phyloP scores from a whole-genome alignment of 2,888 invertebrate genomes.

The Cheilosia vulpina region DNA sequence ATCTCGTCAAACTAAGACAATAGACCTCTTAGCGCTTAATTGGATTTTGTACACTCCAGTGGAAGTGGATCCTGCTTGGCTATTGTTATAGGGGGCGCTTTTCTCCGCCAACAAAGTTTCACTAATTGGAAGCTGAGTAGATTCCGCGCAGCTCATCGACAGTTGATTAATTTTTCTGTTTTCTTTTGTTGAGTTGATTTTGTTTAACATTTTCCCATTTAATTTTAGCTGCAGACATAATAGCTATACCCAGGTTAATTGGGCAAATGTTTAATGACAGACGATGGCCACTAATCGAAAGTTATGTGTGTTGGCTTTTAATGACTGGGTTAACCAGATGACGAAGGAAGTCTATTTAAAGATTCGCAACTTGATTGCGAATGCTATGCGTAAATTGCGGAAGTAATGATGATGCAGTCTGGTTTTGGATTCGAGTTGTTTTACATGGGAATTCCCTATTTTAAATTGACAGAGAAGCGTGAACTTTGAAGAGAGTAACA shows the following conservation, averaged over 20 bases:
- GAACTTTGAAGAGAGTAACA: too few species aligned
- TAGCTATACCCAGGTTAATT: background rate
- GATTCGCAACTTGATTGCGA: background rate
- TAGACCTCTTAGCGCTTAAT: background rate
- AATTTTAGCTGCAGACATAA: background rate
- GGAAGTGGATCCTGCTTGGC: background rate
- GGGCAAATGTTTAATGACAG: background rate
- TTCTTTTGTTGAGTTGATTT: background rate
- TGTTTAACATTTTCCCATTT: background rate
- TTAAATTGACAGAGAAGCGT: too few species aligned
- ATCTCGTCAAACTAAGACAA: background rate
- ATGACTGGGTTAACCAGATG: background rate
- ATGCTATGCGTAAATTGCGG: background rate
- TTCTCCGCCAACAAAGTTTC: background rate
- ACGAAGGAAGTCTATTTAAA: background rate
- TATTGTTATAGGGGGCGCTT: background rate
- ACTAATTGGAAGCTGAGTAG: background rate
- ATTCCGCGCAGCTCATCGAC: background rate
- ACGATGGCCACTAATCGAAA: slow-evolving; percentile 3
- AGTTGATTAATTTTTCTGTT: background rate
- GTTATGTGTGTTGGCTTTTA: background rate
- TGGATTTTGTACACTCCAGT: background rate
- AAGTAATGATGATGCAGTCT: too few species aligned
- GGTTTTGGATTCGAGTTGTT: too few species aligned
- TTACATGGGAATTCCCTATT: too few species aligned